Evolutionary conservation across 2,113 vertebrate species (phyloP).

Genomic region (Aix galericulata): DNA sequence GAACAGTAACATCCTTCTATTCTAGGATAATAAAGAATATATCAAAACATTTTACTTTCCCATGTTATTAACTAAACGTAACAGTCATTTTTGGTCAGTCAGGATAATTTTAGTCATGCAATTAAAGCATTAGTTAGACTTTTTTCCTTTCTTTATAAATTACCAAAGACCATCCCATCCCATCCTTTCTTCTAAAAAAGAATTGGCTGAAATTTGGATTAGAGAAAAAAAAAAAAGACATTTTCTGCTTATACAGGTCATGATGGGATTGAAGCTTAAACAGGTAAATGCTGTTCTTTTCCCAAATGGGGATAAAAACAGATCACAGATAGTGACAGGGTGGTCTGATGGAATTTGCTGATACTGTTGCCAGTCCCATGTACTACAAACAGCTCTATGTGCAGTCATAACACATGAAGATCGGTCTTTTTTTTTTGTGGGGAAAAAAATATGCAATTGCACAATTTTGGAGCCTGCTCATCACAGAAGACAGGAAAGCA

Average conservation of each 20-base stretch:
- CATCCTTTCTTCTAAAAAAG: neutral
- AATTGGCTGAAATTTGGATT: neutral
- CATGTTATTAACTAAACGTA: neutral
- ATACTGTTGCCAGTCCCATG: neutral
- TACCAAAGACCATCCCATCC: neutral
- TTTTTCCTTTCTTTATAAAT: neutral
- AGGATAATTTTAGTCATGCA: neutral
- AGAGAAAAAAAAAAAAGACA: neutral
- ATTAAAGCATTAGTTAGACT: neutral
- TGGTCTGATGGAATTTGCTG: neutral
- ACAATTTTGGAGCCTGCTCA: neutral
- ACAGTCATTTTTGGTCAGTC: neutral
- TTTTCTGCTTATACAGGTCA: neutral
- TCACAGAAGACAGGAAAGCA: neutral
- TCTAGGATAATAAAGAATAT: neutral
- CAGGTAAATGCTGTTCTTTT: neutral
- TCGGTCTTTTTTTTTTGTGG: neutral
- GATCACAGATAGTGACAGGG: neutral
- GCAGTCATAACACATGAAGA: neutral
- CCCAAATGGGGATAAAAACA: neutral
- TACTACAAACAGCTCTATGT: neutral
- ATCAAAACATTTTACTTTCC: neutral
- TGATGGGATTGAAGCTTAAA: neutral
- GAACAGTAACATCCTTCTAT: neutral
- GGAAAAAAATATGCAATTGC: neutral